Evolutionary conservation across 2,797 vertebrate species (phyloP).

Genomic region (Chloroceryle inda): DNA sequence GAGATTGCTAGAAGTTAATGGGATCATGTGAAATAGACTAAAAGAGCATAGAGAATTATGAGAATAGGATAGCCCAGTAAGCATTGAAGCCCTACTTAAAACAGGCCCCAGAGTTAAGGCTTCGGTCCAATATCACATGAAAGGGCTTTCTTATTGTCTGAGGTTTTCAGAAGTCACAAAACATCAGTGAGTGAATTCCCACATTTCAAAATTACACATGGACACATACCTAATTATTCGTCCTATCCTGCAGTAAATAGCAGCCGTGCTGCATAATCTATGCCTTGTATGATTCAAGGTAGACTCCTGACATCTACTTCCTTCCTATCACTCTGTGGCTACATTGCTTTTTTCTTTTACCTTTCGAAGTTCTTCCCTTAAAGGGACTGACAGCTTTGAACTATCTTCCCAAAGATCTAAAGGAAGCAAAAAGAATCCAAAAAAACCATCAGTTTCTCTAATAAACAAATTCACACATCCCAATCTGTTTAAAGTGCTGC

Average conservation of each 20-base stretch:
- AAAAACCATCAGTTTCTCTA: background rate
- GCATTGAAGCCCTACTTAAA: background rate
- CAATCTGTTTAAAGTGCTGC: background rate
- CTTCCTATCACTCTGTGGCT: background rate
- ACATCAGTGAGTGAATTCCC: background rate
- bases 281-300: background rate
- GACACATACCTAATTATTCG: constrained; percentile 31
- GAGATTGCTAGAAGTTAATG: background rate
- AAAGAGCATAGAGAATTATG: background rate
- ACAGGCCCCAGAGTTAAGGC: background rate
- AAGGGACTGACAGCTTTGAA: constrained; percentile 56
- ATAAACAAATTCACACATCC: constrained; percentile 35
- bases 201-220: constrained; percentile 38
- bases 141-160: background rate
- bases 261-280: constrained; percentile 43
- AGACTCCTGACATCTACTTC: constrained; percentile 39
- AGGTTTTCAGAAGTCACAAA: background rate
- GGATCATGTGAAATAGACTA: background rate
- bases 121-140: background rate
- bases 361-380: constrained; percentile 19
- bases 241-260: constrained; percentile 29
- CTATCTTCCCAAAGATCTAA: constrained; percentile 41
- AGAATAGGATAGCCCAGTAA: background rate
- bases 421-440: background rate
- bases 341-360: background rate